Evolutionary conservation across 2,113 vertebrate genomes (phyloP), one percentile per base, ranked within the genome.

Genomic region (Ceyx margarethae): DNA sequence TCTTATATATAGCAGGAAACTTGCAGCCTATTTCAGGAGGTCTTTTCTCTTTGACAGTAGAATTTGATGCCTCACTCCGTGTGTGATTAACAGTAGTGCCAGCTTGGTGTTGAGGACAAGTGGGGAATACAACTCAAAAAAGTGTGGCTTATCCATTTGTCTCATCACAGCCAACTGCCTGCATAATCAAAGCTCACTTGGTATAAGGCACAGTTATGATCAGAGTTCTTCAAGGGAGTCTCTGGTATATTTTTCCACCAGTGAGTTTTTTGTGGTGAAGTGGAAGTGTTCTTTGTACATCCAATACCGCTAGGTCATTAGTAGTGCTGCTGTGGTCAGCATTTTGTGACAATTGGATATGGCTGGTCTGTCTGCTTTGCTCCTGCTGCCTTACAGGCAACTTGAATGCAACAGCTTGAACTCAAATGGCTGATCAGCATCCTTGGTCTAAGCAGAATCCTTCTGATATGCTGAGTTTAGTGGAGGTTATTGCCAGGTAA

Each of bases 261-360:
- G 16, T 62, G 46, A 54, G 12, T 87, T 53, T 80, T 73, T 68
- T 10, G 57, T 82, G 15, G 13, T 68, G 74, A 31, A 68, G 35
- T 10, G 31, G 13, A 84, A 69, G 29, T 86, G 37, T 62, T 74
- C 42, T 76, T 62, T 91, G 9, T 31, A 77, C 17, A 89, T n/a
- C 33, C 66, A 82, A 51, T 91, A 53, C 81, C 75, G 89, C 91
- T 95, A 96, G 64, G 61, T 67, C 73, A 75, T 88, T 82, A 89
- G 73, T 95, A 93, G 61, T 69, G 82, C 68, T 94, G 87, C 80
- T 94, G 69, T 50, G 65, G 92, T 97, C 90, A 97, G 94, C 96
- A 96, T 50, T 97, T 96, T 96, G 80, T 89, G 90, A 92, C 85
- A 93, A 96, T 14, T 50, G 42, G 90, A 65, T 87, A 42, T 11